Evolutionary conservation across 2,113 vertebrate species (phyloP).

Genomic region (Narcine bancroftii): DNA sequence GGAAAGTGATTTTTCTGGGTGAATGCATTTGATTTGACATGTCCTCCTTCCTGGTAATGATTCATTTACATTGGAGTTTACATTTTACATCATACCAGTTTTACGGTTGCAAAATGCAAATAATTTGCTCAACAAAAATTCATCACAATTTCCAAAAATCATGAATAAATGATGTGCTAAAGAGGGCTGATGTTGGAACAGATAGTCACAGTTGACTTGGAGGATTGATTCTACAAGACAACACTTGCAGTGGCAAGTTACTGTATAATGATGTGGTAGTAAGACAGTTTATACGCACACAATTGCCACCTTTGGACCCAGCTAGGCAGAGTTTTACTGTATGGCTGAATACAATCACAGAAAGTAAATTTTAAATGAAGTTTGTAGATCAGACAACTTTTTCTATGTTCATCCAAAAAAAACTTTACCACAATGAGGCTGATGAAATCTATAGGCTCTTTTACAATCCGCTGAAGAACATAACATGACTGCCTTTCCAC

Average conservation of each 20-base stretch:
- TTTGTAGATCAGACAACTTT: not conserved
- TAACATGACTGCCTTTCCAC: not conserved
- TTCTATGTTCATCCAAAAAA: not conserved
- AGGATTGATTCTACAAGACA: not conserved
- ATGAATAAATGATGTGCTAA: not conserved
- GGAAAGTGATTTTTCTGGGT: slow-evolving; percentile 6
- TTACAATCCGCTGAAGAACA: not conserved
- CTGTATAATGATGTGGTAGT: not conserved
- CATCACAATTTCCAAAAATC: not conserved
- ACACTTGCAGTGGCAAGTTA: not conserved
- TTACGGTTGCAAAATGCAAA: not conserved
- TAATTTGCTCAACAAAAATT: not conserved
- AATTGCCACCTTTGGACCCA: not conserved
- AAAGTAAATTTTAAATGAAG: not conserved
- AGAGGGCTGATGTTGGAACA: not conserved
- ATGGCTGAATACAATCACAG: not conserved
- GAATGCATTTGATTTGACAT: not conserved
- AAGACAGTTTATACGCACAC: not conserved
- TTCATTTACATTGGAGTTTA: not conserved
- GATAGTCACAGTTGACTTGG: not conserved
- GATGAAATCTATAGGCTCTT: not conserved
- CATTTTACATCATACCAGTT: not conserved
- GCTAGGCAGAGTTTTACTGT: not conserved
- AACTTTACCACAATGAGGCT: not conserved
- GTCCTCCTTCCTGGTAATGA: not conserved